These are phyloP conservation scores for Scaptomyza cyrtandrae DNA, from an alignment of 2,888 invertebrate genomes.

Conservation along the genomic window DNA sequence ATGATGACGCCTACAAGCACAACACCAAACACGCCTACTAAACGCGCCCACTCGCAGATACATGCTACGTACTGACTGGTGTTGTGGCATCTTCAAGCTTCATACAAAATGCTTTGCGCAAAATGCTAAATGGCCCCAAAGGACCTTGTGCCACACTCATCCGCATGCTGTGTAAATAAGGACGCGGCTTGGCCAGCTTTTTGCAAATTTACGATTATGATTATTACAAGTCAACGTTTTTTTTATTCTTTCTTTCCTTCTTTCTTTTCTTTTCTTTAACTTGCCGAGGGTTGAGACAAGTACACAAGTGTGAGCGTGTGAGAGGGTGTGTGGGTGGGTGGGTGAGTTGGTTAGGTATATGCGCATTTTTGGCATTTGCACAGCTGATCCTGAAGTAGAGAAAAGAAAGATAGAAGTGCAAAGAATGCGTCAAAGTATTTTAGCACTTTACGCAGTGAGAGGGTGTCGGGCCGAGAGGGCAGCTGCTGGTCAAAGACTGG, in stretches of 20 bases:
- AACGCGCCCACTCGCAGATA: conserved; percentile 19
- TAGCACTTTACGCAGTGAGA: conserved; percentile 58
- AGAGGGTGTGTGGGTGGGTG: conserved; percentile 13
- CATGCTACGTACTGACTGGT: not conserved
- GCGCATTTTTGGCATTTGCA: conserved; percentile 60
- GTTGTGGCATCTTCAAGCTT: conserved; percentile 28
- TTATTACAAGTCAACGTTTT: conserved; percentile 79
- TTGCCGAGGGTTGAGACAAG: conserved; percentile 36
- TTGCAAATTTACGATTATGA: conserved; percentile 81
- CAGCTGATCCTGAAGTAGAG: conserved; percentile 55
- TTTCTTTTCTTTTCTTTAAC: conserved; percentile 5
- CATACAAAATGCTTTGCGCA: conserved; percentile 6
- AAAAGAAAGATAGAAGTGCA: conserved; percentile 54
- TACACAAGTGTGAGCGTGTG: conserved; percentile 1
- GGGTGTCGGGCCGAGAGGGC: not conserved
- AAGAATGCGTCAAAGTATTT: conserved; percentile 77
- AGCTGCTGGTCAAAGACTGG: conserved; percentile 4
- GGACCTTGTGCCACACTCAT: conserved; percentile 41
- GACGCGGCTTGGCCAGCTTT: conserved; percentile 64
- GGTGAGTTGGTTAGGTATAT: conserved; percentile 34
- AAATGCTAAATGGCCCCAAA: conserved; percentile 76
- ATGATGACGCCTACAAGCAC: conserved; percentile 72
- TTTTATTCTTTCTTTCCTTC: conserved; percentile 24
- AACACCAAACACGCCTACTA: conserved; percentile 17
- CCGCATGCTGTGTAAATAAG: conserved; percentile 29